Evolutionary conservation across 2,113 vertebrate species (phyloP).

Genomic region (Chrysemys picta): DNA sequence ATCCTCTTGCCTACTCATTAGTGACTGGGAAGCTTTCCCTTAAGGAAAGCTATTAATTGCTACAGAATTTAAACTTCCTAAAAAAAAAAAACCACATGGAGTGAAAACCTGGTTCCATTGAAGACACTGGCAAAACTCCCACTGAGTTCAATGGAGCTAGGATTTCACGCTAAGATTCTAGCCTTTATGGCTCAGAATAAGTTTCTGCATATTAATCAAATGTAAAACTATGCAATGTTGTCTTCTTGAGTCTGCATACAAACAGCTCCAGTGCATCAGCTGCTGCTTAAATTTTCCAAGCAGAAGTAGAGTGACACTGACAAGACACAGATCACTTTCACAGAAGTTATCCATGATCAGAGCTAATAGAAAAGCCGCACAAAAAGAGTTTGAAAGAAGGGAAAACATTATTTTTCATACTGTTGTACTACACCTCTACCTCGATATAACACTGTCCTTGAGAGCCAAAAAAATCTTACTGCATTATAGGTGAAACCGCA

Average conservation of each 20-base stretch:
- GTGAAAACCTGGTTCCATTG: not conserved
- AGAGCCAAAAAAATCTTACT: too few relatives aligned
- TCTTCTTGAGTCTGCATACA: not conserved
- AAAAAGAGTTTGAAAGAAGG: too few relatives aligned
- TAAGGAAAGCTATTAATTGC: not conserved
- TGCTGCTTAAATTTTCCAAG: conserved; percentile 3
- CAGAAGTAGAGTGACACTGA: not conserved
- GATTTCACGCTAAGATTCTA: not conserved
- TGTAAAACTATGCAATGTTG: not conserved
- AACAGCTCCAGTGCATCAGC: not conserved
- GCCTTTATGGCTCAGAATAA: conserved; percentile 14
- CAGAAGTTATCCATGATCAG: conserved; percentile 13
- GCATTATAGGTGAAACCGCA: too few relatives aligned
- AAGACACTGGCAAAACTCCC: not conserved
- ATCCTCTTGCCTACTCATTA: not conserved
- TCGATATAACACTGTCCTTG: too few relatives aligned
- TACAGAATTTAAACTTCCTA: not conserved
- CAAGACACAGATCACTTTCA: not conserved
- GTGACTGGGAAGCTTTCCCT: not conserved
- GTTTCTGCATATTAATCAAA: not conserved
- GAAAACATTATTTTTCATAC: too few relatives aligned
- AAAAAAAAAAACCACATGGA: not conserved
- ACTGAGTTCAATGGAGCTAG: not conserved
- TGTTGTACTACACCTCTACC: too few relatives aligned
- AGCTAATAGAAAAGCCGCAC: not conserved